A percentile compares a stretch with the other conserved stretches of the same genome.
These are phyloP conservation scores for Corbicula japonica DNA, from an alignment of 2,888 invertebrate genomes.

Conservation along the genomic window DNA sequence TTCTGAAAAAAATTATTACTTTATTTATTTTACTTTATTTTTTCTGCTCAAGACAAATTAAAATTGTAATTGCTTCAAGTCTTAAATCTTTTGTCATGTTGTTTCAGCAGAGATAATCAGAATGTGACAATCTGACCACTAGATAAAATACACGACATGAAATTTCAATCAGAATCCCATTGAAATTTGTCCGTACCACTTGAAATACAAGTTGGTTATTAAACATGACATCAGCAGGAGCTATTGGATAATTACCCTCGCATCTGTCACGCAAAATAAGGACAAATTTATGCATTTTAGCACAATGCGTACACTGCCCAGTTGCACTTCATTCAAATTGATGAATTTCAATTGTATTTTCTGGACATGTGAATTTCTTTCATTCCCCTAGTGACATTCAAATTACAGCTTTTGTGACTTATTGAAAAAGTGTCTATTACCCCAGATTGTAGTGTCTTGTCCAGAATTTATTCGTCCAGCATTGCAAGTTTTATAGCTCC, in stretches of 20 bases:
- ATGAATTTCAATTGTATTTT: slow-evolving; percentile 45
- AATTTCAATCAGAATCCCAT: slow-evolving; percentile 12
- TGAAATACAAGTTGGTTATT: slow-evolving; percentile 25
- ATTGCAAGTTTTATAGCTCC: slow-evolving; percentile 47
- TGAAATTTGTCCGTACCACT: slow-evolving; percentile 36
- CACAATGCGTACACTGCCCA: slow-evolving; percentile 30
- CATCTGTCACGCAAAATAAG: slow-evolving; percentile 39
- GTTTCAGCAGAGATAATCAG: too few species aligned
- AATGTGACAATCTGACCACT: too few species aligned
- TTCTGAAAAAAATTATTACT: too few species aligned
- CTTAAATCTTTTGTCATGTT: too few species aligned
- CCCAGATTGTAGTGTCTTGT: slow-evolving; percentile 51
- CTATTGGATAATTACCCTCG: slow-evolving; percentile 18
- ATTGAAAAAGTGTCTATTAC: slow-evolving; percentile 17
- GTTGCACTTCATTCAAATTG: slow-evolving; percentile 37
- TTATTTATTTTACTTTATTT: too few species aligned
- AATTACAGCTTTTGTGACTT: slow-evolving; percentile 37
- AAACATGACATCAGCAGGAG: slow-evolving; percentile 22
- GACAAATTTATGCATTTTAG: slow-evolving; percentile 46
- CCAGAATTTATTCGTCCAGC: slow-evolving; percentile 55
- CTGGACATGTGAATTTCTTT: slow-evolving; percentile 47
- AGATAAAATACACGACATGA: slow-evolving; percentile 14
- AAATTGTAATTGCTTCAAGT: too few species aligned
- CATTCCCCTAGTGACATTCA: slow-evolving; percentile 46
- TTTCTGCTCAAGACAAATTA: too few species aligned